Base-by-base conservation (phyloP, 1,140 invertebrate genomes). In the Lucilia sericata region DNA sequence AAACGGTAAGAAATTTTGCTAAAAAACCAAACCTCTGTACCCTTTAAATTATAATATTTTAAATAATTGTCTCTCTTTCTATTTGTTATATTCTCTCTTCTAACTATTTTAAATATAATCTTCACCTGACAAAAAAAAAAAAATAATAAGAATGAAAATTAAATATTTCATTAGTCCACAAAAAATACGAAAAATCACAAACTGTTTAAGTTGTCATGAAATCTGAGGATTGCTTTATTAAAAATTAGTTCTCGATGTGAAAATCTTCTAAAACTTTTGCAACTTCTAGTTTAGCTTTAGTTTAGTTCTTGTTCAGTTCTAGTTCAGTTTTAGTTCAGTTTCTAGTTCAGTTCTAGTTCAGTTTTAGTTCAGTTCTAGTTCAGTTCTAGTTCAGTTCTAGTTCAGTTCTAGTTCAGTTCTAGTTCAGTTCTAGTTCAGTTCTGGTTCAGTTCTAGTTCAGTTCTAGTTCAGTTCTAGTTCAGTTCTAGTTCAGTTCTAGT, bases 1-100 rank as follows among this genome's bases (percentile, higher is more conserved):
- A 3, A 70, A 55, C 21, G 65, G 42, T 83, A 83, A 74, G 76
- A 80, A 80, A 80, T 80, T 78, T 78, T 25, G 49, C 13, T 51
- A 51, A 49, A 51, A 80, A 80, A 17, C 3, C 25, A 30, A 80
- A 60, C n/a, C 55, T 30, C 25, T 30, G 1, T 30, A 60, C 42
- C 42, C 14, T 60, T 60, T n/a, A 47, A 78, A 42, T 42, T 78
- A n/a, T 78, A 42, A 42, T 78, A 34, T n/a, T n/a, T 78, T 3
- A 42, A 78, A 8, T 42, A 19, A 42, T 30, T 74, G 36, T 81
- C 55, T 81, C 83, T 81, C 14, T 78, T 17, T 42, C 10, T 42
- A 42, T 30, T 30, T 30, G 3, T 30, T 30, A 36, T 5, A 19
- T 17, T 9, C 76, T 74, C 34, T 74, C 55, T 84, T 84, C 60